Conservation (phyloP, 2,113 vertebrate genomes). For the Andinoacara biseriatus region DNA sequence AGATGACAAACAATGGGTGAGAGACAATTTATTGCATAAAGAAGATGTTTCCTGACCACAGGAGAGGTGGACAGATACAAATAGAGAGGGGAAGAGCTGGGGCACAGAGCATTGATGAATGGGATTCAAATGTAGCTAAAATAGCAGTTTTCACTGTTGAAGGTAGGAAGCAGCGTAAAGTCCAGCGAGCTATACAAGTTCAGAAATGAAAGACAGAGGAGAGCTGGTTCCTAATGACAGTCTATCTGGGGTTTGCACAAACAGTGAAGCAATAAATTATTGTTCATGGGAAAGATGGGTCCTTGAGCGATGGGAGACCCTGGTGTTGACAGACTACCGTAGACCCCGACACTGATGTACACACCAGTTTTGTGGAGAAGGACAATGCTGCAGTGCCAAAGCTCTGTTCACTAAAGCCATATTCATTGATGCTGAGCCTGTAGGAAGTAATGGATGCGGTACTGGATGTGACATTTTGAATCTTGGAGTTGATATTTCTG, state of each 20-base stretch:
- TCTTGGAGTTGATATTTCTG: background rate
- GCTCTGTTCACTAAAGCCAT: background rate
- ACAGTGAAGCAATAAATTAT: constrained; percentile 45
- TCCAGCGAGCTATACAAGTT: background rate
- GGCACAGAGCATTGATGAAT: background rate
- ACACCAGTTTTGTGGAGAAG: constrained; percentile 26
- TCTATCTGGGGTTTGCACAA: background rate
- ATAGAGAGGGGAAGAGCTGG: background rate
- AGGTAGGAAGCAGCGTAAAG: background rate
- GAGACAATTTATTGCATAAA: background rate
- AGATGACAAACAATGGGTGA: constrained; percentile 18
- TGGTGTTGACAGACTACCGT: constrained; percentile 35
- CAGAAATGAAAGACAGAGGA: background rate
- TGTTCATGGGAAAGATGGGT: background rate
- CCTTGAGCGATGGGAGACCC: constrained; percentile 37
- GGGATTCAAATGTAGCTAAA: background rate
- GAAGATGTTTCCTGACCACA: constrained; percentile 5
- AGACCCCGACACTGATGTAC: constrained; percentile 5
- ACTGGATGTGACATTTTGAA: background rate
- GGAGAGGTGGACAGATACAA: background rate
- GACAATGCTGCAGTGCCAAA: background rate
- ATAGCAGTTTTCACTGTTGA: background rate
- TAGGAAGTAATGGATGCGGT: background rate
- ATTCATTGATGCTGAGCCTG: background rate
- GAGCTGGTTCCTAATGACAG: background rate